These are phyloP conservation scores for Eufriesea mexicana DNA, from an alignment of 1,140 invertebrate species.

Conservation along the genomic window DNA sequence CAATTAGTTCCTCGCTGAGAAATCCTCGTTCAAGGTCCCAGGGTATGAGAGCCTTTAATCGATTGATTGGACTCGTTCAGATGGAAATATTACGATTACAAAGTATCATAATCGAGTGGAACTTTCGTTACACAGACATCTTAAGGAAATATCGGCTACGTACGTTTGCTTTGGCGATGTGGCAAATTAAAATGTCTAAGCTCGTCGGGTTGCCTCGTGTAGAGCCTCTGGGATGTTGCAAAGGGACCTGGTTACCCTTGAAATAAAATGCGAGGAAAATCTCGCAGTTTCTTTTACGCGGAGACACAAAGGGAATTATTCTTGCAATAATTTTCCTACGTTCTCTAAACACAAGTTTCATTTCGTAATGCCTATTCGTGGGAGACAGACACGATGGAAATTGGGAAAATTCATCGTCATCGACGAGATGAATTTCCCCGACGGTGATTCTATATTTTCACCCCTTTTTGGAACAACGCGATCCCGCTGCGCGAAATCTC, in stretches of 20 bases:
- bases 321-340: too few relatives aligned
- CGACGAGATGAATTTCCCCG: not conserved
- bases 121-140: not conserved
- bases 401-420: not conserved
- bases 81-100: not conserved
- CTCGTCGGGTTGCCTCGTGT: too few relatives aligned
- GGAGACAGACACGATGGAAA: too few relatives aligned
- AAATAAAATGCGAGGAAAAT: not conserved
- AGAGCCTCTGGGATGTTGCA: too few relatives aligned
- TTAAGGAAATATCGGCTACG: not conserved
- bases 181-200: too few relatives aligned
- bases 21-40: not conserved
- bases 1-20: constrained; percentile 26
- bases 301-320: too few relatives aligned
- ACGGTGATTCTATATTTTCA: not conserved
- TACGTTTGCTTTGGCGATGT: not conserved
- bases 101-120: too few relatives aligned
- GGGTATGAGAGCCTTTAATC: not conserved
- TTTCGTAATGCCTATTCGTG: too few relatives aligned
- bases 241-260: too few relatives aligned
- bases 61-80: not conserved
- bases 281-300: too few relatives aligned
- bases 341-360: too few relatives aligned
- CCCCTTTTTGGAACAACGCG: not conserved
- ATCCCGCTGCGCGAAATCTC: not conserved